Conservation (phyloP, 2,797 vertebrate species). For the Sarcoramphus papa region DNA sequence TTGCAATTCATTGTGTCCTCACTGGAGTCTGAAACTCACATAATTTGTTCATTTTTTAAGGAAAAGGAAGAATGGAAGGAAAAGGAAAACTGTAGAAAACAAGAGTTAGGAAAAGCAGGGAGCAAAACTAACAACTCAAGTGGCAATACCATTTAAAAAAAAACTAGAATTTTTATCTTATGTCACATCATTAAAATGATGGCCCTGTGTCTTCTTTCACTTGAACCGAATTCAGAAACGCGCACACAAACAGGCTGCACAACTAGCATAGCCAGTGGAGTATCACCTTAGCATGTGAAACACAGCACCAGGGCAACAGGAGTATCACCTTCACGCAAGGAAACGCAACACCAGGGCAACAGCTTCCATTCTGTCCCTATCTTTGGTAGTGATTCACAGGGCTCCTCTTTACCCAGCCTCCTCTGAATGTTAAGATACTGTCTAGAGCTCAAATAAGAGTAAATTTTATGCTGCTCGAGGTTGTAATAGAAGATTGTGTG, state of each 20-base stretch:
- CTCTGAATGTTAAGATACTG: background rate
- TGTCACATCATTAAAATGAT: background rate
- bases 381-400: background rate
- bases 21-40: background rate
- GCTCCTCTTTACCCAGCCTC: background rate
- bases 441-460: background rate
- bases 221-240: background rate
- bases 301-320: background rate
- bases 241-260: background rate
- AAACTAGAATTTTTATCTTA: background rate
- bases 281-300: background rate
- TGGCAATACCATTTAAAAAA: background rate
- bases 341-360: background rate
- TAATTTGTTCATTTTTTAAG: background rate
- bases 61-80: background rate
- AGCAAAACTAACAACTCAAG: background rate
- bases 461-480: background rate
- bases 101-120: background rate
- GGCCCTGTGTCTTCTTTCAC: background rate
- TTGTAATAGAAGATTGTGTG: background rate
- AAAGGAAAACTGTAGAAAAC: background rate
- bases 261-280: rapidly evolving
- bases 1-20: background rate
- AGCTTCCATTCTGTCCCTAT: background rate
- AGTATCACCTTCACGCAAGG: background rate